Base-by-base conservation (phyloP, 2,888 invertebrate genomes). In the Abscondita cerata region DNA sequence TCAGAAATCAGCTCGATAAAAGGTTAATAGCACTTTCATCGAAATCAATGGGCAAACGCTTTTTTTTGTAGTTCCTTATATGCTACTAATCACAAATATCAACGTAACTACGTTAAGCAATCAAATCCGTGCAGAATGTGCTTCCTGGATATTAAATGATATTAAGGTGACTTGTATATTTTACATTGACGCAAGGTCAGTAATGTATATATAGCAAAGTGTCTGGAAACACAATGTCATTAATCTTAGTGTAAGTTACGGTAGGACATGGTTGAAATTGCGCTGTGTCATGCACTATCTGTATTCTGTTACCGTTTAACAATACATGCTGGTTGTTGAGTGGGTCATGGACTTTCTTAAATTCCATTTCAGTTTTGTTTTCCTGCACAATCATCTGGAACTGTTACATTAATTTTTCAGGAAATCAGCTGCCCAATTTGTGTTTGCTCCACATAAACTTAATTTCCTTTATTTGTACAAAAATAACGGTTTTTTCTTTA, bases 191-290 rank as follows among this genome's bases (percentile, higher is more conserved):
- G 44, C 41, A 52, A 52, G 52, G 58, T 62, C 62, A 58, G 58
- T 56, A 44, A 57, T 58, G 62, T 57, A 54, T 62, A 61, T 59
- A 61, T 55, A 57, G 56, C 44, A 47, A 52, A 51, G 46, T 62
- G 62, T 62, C 57, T 62, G 52, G 59, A 66, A 25, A 71, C 68
- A 70, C 73, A 68, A 73, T 74, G 75, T 77, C 78, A 78, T 78
- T 78, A 78, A 78, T 78, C 78, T 78, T 76, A 66, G 70, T 70
- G 71, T 67, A 68, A 68, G 73, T 74, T 76, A 68, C 69, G 76
- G 72, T 71, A 78, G 78, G 78, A 77, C 76, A 72, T 72, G 73
- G 63, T 56, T 68, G 70, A 70, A 68, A 76, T 76, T 77, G 73
- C 73, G 75, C 74, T 70, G 70, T 73, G 75, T 77, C 77, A 77